Conservation (phyloP, 2,888 invertebrate genomes). For the Mythimna lalbum region DNA sequence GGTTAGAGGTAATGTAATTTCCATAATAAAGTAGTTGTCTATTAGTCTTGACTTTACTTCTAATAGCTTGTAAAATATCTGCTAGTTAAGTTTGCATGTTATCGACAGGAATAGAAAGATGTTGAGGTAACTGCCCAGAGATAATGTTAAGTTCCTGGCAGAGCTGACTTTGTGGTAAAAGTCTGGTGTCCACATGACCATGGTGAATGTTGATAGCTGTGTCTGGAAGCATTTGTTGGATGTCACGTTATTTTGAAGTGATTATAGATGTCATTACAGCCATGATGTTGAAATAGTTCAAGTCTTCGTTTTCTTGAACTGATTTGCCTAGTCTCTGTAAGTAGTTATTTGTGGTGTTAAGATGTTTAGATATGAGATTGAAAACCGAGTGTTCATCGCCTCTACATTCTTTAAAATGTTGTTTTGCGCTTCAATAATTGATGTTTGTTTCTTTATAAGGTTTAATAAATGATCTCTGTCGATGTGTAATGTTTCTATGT, state of each 20-base stretch:
- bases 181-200: conserved; percentile 6
- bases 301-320: background rate
- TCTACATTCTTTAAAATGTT: conserved; percentile 4
- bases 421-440: background rate
- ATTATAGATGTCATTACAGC: background rate
- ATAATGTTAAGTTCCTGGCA: background rate
- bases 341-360: background rate
- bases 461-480: conserved; percentile 5
- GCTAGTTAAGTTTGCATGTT: no score
- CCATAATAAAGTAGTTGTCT: background rate
- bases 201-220: conserved; percentile 1
- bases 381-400: background rate
- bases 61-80: background rate
- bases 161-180: background rate
- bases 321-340: background rate
- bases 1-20: no score
- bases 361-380: background rate
- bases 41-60: background rate
- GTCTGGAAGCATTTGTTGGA: background rate
- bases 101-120: no score
- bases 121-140: background rate
- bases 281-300: background rate
- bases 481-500: background rate
- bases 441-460: background rate
- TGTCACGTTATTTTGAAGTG: background rate